phyloP scores from a whole-genome alignment of 2,113 vertebrate species.

The Ammodytes dubius region DNA sequence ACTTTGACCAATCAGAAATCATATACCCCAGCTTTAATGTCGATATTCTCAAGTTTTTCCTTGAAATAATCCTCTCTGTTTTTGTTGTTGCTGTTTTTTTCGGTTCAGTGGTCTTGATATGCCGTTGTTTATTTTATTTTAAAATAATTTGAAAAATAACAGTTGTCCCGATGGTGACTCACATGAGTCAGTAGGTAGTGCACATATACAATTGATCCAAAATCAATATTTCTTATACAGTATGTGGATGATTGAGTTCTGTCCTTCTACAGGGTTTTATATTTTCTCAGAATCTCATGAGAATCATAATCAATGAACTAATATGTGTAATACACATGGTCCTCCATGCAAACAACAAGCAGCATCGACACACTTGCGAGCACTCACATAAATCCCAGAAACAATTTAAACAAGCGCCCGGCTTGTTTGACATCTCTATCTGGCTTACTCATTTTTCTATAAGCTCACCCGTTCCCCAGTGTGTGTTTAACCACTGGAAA shows the following conservation, averaged over 20 bases:
- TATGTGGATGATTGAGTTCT: background rate
- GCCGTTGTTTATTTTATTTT: background rate
- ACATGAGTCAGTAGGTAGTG: background rate
- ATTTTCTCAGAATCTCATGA: background rate
- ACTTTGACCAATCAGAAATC: no score
- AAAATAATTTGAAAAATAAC: background rate
- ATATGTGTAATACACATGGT: background rate
- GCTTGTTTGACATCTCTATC: conserved; percentile 57
- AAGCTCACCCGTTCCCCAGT: conserved; percentile 48
- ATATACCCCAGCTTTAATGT: no score
- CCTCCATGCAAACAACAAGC: conserved; percentile 8
- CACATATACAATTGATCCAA: background rate
- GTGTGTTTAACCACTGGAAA: conserved; percentile 66
- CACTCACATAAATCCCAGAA: conserved; percentile 32
- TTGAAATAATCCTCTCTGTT: no score
- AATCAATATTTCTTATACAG: background rate
- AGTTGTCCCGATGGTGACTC: background rate
- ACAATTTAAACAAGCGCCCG: conserved; percentile 42
- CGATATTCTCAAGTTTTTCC: no score
- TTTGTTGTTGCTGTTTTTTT: no score
- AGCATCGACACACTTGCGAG: background rate
- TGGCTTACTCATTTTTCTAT: conserved; percentile 48
- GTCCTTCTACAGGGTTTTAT: background rate
- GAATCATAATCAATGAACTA: background rate
- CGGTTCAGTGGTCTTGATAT: no score